These are phyloP conservation scores for Guaruba guarouba DNA, from an alignment of 2,113 vertebrate species.

Conservation along the genomic window DNA sequence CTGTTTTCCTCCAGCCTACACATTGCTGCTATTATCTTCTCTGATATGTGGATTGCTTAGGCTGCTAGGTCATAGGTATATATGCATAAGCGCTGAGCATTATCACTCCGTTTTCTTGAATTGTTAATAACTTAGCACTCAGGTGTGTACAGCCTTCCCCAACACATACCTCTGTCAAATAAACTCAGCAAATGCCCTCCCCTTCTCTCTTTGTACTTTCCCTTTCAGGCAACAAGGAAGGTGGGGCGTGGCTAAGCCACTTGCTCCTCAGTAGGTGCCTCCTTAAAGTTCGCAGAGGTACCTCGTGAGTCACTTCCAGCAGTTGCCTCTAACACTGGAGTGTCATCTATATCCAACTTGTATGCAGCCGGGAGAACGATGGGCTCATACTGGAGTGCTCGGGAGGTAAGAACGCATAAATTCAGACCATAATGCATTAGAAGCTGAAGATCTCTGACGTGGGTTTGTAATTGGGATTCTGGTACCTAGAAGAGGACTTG, in stretches of 20 bases:
- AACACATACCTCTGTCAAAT: background rate
- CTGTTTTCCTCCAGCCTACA: background rate
- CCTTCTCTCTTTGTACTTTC: background rate
- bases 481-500: background rate
- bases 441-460: background rate
- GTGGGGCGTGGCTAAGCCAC: background rate
- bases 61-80: background rate
- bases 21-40: background rate
- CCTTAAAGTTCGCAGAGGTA: background rate
- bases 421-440: background rate
- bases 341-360: background rate
- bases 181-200: background rate
- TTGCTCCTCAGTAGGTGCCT: background rate
- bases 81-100: background rate
- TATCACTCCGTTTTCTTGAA: background rate
- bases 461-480: background rate
- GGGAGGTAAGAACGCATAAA: background rate
- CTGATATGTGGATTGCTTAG: background rate
- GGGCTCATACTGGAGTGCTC: slow-evolving; percentile 42
- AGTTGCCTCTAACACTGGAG: background rate
- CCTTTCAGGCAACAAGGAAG: slow-evolving; percentile 2
- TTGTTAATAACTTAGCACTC: background rate
- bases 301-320: background rate
- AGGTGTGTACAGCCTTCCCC: background rate
- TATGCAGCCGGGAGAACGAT: background rate